Percentiles rank a stretch among this genome's conserved stretches.
Conservation (phyloP, 2,113 vertebrate genomes). For the Clinocottus analis region DNA sequence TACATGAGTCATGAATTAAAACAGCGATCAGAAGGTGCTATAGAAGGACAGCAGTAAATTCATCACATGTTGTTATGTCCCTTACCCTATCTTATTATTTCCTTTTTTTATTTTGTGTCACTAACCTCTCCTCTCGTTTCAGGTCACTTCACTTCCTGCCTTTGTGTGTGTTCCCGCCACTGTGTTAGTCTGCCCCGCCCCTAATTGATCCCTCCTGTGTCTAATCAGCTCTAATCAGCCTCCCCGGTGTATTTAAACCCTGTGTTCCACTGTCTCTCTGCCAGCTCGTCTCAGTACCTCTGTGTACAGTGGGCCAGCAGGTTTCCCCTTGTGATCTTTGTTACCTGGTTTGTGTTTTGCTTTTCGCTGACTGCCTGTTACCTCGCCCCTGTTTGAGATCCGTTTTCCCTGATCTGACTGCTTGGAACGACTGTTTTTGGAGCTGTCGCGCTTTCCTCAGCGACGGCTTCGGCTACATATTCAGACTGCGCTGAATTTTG, state of each 20-base stretch:
- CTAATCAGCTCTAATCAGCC: neutral
- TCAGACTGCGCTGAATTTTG: neutral
- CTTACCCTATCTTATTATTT: neutral
- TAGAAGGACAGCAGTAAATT: slow-evolving; percentile 6
- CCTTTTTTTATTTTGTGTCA: neutral
- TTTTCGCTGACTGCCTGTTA: neutral
- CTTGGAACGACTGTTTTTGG: neutral
- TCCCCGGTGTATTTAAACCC: neutral
- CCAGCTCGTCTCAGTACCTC: neutral
- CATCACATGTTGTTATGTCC: neutral
- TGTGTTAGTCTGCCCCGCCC: neutral
- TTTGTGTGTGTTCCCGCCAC: too few relatives aligned
- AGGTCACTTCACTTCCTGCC: too few relatives aligned
- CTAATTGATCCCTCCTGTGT: neutral
- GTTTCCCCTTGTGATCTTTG: neutral
- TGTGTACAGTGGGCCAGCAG: neutral
- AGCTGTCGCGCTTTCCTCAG: too few relatives aligned
- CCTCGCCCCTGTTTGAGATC: too few relatives aligned
- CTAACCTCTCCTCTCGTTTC: neutral
- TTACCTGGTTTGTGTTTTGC: neutral
- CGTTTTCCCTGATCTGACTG: too few relatives aligned
- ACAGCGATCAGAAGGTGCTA: slow-evolving; percentile 6
- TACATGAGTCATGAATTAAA: slow-evolving; percentile 21
- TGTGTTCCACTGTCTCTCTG: neutral
- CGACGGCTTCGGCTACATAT: neutral